Percentiles rank a stretch among this genome's conserved stretches.
phyloP scores from a whole-genome alignment of 2,797 vertebrate genomes.

The Bradypodion ventrale region DNA sequence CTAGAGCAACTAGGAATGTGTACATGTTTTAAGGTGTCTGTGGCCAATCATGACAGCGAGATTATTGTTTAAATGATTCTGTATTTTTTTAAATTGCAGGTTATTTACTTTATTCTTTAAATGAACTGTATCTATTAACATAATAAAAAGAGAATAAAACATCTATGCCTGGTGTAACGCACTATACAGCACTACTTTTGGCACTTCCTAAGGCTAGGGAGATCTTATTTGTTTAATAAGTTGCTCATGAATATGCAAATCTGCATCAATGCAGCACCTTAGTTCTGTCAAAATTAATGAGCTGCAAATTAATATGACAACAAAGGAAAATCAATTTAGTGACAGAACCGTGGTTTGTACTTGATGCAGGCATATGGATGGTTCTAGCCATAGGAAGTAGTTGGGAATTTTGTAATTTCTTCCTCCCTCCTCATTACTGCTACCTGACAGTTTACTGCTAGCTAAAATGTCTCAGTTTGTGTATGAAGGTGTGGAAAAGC shows the following conservation, averaged over 20 bases:
- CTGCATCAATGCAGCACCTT: constrained; percentile 75
- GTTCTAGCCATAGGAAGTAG: constrained; percentile 37
- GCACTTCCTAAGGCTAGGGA: constrained; percentile 76
- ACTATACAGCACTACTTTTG: constrained; percentile 78
- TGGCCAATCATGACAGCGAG: constrained; percentile 70
- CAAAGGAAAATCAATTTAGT: constrained; percentile 82
- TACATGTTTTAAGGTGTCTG: constrained; percentile 5
- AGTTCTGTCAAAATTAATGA: constrained; percentile 82
- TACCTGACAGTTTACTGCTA: neutral
- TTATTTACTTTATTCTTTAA: constrained; percentile 45
- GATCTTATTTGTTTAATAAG: constrained; percentile 84
- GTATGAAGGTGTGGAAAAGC: neutral
- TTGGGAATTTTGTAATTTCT: neutral
- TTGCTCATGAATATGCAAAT: constrained; percentile 83
- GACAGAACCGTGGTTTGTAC: constrained; percentile 71
- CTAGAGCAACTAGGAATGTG: neutral
- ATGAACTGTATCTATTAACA: constrained; percentile 76
- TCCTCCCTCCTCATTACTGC: neutral
- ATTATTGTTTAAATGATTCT: constrained; percentile 74
- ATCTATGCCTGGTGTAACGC: constrained; percentile 73
- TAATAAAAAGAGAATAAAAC: constrained; percentile 79
- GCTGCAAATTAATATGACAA: constrained; percentile 83
- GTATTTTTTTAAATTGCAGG: constrained; percentile 28
- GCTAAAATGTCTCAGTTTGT: neutral
- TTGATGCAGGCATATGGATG: constrained; percentile 69